Evolutionary conservation across 2,888 invertebrate species (phyloP).

Genomic region (Aethes cnicana): DNA sequence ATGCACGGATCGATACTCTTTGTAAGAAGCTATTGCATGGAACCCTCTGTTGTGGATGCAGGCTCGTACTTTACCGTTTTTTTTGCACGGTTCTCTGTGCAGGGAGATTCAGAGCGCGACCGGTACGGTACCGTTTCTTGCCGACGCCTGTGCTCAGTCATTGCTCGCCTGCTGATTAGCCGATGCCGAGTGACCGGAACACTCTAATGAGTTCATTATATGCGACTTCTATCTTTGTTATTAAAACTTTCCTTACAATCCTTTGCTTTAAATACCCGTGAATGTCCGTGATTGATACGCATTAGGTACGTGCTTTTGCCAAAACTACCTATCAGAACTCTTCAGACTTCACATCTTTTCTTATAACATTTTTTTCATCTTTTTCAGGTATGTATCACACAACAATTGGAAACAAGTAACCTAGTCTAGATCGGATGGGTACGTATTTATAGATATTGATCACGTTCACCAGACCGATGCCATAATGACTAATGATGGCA

Average conservation of each 20-base stretch:
- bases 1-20: too few relatives aligned
- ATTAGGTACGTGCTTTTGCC: too few relatives aligned
- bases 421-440: background rate
- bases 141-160: slow-evolving; percentile 49
- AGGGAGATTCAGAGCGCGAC: slow-evolving; percentile 65
- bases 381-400: slow-evolving; percentile 52
- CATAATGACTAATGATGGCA: slow-evolving; percentile 25
- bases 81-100: slow-evolving; percentile 48
- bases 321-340: too few relatives aligned
- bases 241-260: too few relatives aligned
- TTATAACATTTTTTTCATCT: slow-evolving; percentile 40
- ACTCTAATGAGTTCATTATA: slow-evolving; percentile 60
- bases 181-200: slow-evolving; percentile 59
- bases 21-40: too few relatives aligned
- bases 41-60: slow-evolving; percentile 12
- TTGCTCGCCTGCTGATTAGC: slow-evolving; percentile 49
- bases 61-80: slow-evolving; percentile 35
- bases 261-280: too few relatives aligned
- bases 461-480: slow-evolving; percentile 15
- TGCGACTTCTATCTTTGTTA: slow-evolving; percentile 37
- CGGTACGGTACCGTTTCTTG: slow-evolving; percentile 66
- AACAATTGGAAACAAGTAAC: slow-evolving; percentile 30
- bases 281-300: too few relatives aligned
- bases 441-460: slow-evolving; percentile 18
- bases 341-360: too few relatives aligned